Conservation (phyloP, 2,888 invertebrate species). For the Himalopsyche japonica region DNA sequence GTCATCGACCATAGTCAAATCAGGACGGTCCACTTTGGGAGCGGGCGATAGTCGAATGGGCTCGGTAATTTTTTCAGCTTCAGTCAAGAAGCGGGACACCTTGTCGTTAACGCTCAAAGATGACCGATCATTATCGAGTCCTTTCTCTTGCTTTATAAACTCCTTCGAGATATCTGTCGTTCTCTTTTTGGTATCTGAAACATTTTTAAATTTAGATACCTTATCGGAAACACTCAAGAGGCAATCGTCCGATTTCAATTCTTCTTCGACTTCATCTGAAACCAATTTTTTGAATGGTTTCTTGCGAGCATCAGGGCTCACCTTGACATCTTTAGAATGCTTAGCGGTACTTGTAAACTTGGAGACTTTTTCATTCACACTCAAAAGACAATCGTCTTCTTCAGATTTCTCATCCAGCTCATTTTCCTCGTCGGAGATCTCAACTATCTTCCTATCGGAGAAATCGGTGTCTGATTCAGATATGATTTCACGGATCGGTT, state of each 20-base stretch:
- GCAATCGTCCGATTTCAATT: slow-evolving; percentile 63
- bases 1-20: slow-evolving; percentile 61
- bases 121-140: slow-evolving; percentile 61
- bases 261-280: slow-evolving; percentile 59
- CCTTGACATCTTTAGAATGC: slow-evolving; percentile 45
- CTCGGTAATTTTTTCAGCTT: slow-evolving; percentile 61
- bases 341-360: slow-evolving; percentile 48
- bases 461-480: slow-evolving; percentile 66
- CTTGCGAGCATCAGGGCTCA: slow-evolving; percentile 46
- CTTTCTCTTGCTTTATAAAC: slow-evolving; percentile 43
- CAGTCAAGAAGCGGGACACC: slow-evolving; percentile 66
- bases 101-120: slow-evolving; percentile 67
- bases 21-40: slow-evolving; percentile 56
- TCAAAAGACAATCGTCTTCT: slow-evolving; percentile 62
- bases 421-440: slow-evolving; percentile 60
- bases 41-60: slow-evolving; percentile 46
- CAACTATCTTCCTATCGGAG: slow-evolving; percentile 50
- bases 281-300: slow-evolving; percentile 46
- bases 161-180: slow-evolving; percentile 43
- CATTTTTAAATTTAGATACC: slow-evolving; percentile 67
- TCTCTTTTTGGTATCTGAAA: slow-evolving; percentile 54
- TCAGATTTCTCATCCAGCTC: slow-evolving; percentile 48
- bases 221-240: slow-evolving; percentile 70
- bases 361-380: slow-evolving; percentile 65
- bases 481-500: slow-evolving; percentile 51